Conservation (phyloP, 2,888 invertebrate species). For the Hypomecis punctinalis region DNA sequence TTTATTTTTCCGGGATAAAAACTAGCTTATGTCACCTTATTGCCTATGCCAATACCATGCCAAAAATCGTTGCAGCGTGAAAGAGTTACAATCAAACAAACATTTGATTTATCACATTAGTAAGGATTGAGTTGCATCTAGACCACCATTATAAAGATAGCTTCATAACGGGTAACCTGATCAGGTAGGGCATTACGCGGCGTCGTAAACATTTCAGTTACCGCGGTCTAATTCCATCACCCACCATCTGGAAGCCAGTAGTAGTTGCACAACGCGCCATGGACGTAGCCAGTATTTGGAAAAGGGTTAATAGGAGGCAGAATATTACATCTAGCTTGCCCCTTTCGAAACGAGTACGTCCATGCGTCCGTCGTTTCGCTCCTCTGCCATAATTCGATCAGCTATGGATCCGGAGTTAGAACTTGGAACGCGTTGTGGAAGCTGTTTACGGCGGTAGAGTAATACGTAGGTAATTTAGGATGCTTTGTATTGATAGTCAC, state of each 20-base stretch:
- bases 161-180: conserved; percentile 45
- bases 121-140: background rate
- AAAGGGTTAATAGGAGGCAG: background rate
- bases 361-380: conserved; percentile 36
- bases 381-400: conserved; percentile 53
- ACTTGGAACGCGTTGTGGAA: conserved; percentile 35
- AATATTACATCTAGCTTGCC: background rate
- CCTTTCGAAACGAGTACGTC: conserved; percentile 13
- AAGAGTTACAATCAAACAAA: no score
- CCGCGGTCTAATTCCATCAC: conserved; percentile 50
- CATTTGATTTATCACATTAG: no score
- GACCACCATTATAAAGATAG: conserved; percentile 9
- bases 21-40: no score
- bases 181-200: conserved; percentile 45
- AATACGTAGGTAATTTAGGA: conserved; percentile 8
- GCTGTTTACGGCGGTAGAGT: conserved; percentile 28
- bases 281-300: conserved; percentile 15
- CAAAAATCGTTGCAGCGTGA: no score
- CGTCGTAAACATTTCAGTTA: conserved; percentile 53
- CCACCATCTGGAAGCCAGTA: conserved; percentile 51
- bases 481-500: conserved; percentile 10
- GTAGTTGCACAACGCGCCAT: conserved; percentile 49
- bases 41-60: no score
- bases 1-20: no score
- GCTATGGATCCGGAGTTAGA: conserved; percentile 48